A percentile compares a stretch with the other conserved stretches of the same genome.
phyloP scores from a whole-genome alignment of 2,113 vertebrate species.

The Malurus alboscapulatus region DNA sequence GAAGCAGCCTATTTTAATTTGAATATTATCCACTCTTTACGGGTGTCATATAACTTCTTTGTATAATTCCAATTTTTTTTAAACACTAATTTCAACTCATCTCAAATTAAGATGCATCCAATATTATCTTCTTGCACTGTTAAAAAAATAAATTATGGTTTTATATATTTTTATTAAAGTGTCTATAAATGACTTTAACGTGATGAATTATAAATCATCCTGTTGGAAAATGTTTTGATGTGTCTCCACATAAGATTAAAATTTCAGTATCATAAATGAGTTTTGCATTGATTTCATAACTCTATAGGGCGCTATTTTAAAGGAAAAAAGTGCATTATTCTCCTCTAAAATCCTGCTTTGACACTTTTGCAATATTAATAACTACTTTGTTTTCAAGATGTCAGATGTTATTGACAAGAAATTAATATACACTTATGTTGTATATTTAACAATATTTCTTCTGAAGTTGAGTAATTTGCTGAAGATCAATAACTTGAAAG shows the following conservation, averaged over 20 bases:
- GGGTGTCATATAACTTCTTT: not conserved
- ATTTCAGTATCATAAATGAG: not conserved
- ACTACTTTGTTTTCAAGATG: not conserved
- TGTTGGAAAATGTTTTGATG: not conserved
- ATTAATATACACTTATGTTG: not conserved
- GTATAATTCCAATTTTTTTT: not conserved
- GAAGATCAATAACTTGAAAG: not conserved
- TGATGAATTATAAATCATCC: not conserved
- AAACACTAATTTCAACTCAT: not conserved
- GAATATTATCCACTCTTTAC: accelerated
- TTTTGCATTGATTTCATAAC: not conserved
- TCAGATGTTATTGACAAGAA: not conserved
- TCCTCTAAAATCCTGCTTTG: not conserved
- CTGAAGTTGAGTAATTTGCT: not conserved
- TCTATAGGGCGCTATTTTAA: not conserved
- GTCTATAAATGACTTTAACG: not conserved
- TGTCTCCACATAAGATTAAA: not conserved
- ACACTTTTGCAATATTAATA: not conserved
- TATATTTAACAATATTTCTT: not conserved
- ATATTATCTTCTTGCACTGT: not conserved
- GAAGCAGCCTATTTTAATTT: not conserved
- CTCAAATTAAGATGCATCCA: not conserved
- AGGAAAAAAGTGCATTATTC: not conserved
- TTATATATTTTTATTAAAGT: not conserved
- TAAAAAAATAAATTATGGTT: not conserved